Evolutionary conservation across 2,797 vertebrate genomes (phyloP).

Genomic region (Nyctibius grandis): DNA sequence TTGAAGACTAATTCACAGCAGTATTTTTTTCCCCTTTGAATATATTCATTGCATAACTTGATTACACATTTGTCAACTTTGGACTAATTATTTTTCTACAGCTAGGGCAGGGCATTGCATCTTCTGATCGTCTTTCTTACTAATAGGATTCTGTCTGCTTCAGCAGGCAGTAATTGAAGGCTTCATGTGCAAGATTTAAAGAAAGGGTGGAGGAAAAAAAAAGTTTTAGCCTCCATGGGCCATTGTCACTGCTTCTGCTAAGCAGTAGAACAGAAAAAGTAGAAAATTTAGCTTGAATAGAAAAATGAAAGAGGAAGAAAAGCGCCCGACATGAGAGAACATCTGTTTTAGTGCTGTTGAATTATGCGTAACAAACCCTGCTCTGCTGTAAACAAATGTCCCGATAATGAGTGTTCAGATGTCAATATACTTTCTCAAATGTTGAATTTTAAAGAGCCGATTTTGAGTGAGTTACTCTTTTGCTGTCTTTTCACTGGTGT

Average conservation of each 20-base stretch:
- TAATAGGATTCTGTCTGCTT: slow-evolving; percentile 92
- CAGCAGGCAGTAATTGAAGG: slow-evolving; percentile 88
- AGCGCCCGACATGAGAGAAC: slow-evolving; percentile 22
- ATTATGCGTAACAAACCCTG: slow-evolving; percentile 27
- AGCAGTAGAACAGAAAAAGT: slow-evolving; percentile 73
- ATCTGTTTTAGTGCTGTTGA: slow-evolving; percentile 29
- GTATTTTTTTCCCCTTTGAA: slow-evolving; percentile 41
- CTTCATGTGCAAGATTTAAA: slow-evolving; percentile 74
- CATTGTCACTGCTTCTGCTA: slow-evolving; percentile 75
- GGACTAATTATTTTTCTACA: slow-evolving; percentile 87
- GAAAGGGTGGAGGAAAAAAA: slow-evolving; percentile 61
- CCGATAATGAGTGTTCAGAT: neutral
- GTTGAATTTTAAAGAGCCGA: neutral
- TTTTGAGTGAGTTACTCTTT: neutral
- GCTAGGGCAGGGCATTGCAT: slow-evolving; percentile 77
- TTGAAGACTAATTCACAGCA: slow-evolving; percentile 36
- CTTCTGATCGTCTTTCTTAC: slow-evolving; percentile 81
- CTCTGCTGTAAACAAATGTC: slow-evolving; percentile 19
- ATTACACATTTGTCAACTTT: slow-evolving; percentile 84
- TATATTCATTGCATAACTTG: slow-evolving; percentile 71
- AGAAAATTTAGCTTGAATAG: slow-evolving; percentile 69
- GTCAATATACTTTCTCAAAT: neutral
- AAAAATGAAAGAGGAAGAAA: slow-evolving; percentile 63
- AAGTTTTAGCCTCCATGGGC: slow-evolving; percentile 76
- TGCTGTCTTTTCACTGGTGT: neutral